Evolutionary conservation across 92 coral and sea anemone species (phyloP), one percentile per base, ranked within the genome.

Genomic region (Porites cylindrica): DNA sequence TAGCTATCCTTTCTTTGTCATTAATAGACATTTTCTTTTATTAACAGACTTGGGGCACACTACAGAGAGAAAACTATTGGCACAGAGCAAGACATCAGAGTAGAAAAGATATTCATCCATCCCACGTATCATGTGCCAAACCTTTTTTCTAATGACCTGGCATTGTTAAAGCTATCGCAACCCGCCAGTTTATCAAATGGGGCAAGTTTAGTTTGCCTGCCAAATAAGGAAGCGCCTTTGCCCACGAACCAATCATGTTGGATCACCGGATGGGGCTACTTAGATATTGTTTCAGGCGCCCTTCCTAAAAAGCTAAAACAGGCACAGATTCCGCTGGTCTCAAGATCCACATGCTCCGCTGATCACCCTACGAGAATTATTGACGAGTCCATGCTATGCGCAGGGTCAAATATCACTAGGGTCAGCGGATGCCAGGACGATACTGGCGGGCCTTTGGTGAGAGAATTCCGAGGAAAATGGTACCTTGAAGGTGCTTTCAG

Each of bases 341-440:
- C 92, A 9, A 68, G 86, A 67, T 73, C 91, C 23, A 88, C 59
- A 56, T 94, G 96, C 77, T 11, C 85, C 11, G 86, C 88, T 9
- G 58, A 82, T 38, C 89, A 84, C 67, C 85, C 89, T 4, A 59
- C 59, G 16, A 88, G 66, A 43, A 78, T 85, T 29, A 85, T 85
- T 71, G 93, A 94, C 78, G 77, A 72, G n/a, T 94, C 96, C 18
- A 91, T 93, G 96, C 70, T 91, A 18, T 93, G 94, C 56, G 96
- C 93, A 13, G 88, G 89, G 12, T 86, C 88, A 51, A 85, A 29
- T 16, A 77, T 81, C 62, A 81, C 86, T 19, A 71, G 78, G 20
- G 85, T 88, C 24, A 93, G 92, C 50, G 94, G 91, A 23, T 94
- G 96, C 60, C 90, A 89, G 83, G 90, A 78, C 63, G 96, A 94